Evolutionary conservation across 2,888 invertebrate genomes (phyloP), one percentile per base, ranked within the genome.

Genomic region (Pheosia gnoma): DNA sequence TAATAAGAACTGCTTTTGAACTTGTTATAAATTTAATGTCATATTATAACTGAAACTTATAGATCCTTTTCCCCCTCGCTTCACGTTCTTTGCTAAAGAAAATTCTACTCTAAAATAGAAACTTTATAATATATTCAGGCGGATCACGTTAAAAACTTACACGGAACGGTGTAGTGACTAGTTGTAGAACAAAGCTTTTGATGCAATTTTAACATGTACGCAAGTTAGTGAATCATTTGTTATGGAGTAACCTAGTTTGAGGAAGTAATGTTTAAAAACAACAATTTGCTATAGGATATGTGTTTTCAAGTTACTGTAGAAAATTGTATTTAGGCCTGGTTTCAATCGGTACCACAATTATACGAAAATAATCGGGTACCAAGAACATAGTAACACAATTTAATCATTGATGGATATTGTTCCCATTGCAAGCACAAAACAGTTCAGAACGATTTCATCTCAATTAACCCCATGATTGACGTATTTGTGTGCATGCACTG

Each of bases 381-480:
- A 25, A 25, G 25, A 25, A 25, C 25, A 25, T 25, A 25, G 25
- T 25, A 2, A 25, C 25, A 0, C 8, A 43, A 8, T 43, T 6
- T 8, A 8, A 9, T 43, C 43, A 47, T 47, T 5, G 11, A 47
- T 47, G 45, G 3, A 8, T 47, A 11, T 47, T 4, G 11, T 11
- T 47, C 11, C n/a, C 11, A 47, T 47, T 47, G 47, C n/a, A 38
- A 25, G 36, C 7, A 36, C 37, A 53, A 36, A 60, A 58, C 57
- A 65, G 62, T 66, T 60, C 58, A 51, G 59, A 43, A 64, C 66
- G 63, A 70, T 68, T 74, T 63, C 69, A 67, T 75, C 75, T 77
- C 70, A 75, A 78, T 82, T 78, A 71, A 77, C 68, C 69, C 58
- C 59, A 62, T 73, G 78, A 82, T 79, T 78, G 80, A 79, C 78